Evolutionary conservation across 2,113 vertebrate genomes (phyloP).

Genomic region (Echinops telfairi): DNA sequence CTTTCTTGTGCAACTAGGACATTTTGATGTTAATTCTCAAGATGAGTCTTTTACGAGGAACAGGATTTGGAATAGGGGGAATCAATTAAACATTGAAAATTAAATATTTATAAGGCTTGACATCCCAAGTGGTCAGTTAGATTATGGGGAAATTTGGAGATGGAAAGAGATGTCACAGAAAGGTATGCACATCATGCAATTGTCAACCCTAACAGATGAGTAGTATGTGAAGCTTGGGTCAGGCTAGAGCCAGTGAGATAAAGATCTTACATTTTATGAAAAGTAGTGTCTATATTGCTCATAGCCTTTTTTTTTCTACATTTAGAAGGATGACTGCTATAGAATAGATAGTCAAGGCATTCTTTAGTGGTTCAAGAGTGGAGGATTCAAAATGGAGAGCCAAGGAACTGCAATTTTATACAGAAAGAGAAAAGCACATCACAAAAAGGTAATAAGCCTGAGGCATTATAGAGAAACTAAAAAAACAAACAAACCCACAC

Average conservation of each 20-base stretch:
- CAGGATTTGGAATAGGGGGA: background rate
- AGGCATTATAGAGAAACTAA: background rate
- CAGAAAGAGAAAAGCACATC: background rate
- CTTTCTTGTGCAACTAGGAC: background rate
- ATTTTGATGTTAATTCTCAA: background rate
- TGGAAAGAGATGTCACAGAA: background rate
- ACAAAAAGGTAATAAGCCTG: background rate
- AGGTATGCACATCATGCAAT: background rate
- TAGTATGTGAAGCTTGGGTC: background rate
- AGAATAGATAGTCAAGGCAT: background rate
- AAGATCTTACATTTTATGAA: background rate
- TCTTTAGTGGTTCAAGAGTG: background rate
- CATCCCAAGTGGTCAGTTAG: background rate
- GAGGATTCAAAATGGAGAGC: background rate
- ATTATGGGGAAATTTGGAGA: background rate
- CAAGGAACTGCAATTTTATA: background rate
- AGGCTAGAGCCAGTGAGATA: background rate
- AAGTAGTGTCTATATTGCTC: background rate
- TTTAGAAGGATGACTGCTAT: background rate
- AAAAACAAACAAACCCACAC: background rate
- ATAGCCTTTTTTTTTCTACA: background rate
- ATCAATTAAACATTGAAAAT: background rate
- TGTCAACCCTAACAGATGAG: background rate
- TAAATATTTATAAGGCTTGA: background rate
- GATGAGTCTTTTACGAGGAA: background rate